These are phyloP conservation scores for Odontomachus brunneus DNA, from an alignment of 1,140 invertebrate genomes.

Conservation along the genomic window DNA sequence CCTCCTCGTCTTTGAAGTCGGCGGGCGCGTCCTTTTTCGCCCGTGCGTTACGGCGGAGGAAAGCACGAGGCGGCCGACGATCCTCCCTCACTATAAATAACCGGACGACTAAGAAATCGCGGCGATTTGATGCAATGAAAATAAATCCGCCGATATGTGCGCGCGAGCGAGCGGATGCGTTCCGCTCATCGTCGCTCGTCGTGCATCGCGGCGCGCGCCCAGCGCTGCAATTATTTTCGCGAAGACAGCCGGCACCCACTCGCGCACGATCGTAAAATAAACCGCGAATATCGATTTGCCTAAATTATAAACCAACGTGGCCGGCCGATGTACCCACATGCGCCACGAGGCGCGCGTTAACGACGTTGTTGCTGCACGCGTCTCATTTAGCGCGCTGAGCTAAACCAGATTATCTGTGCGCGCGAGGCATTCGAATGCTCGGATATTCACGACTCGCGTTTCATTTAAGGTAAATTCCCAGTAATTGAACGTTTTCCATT, in stretches of 20 bases:
- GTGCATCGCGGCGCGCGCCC: constrained; percentile 22
- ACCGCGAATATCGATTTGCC: constrained; percentile 61
- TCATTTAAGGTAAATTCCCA: too few relatives aligned
- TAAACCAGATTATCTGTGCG: constrained; percentile 31
- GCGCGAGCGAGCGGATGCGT: not conserved
- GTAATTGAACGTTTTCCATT: too few relatives aligned
- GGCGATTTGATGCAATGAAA: constrained; percentile 72
- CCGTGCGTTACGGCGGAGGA: not conserved
- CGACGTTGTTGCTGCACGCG: not conserved
- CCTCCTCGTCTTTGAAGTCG: constrained; percentile 25
- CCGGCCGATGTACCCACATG: not conserved
- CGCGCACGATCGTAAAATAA: constrained; percentile 66
- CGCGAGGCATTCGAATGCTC: too few relatives aligned
- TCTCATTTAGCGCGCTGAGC: constrained; percentile 35
- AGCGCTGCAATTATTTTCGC: constrained; percentile 65
- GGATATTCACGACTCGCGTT: too few relatives aligned
- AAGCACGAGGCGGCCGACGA: constrained; percentile 44
- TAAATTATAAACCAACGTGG: constrained; percentile 63
- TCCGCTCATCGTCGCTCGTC: not conserved
- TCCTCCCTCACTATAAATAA: constrained; percentile 69
- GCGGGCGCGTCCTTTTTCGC: constrained; percentile 37
- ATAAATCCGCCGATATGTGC: constrained; percentile 67
- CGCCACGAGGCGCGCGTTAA: constrained; percentile 13
- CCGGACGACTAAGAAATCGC: constrained; percentile 66
- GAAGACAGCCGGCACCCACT: constrained; percentile 55